phyloP scores from a whole-genome alignment of 2,888 invertebrate species.

The Oligia fasciuncula region DNA sequence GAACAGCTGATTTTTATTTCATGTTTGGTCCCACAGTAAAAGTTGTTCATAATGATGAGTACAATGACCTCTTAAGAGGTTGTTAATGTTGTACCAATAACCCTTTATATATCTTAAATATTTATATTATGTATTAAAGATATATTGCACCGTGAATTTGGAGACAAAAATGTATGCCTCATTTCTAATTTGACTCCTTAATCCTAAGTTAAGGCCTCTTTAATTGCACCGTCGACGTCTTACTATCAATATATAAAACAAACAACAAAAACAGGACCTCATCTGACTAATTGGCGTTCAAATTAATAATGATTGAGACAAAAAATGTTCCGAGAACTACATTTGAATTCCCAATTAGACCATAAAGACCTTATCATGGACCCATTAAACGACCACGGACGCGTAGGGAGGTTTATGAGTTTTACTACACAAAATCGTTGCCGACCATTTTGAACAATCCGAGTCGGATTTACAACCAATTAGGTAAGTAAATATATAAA shows the following conservation, averaged over 20 bases:
- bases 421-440: conserved; percentile 88
- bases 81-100: too few relatives aligned
- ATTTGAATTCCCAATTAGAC: conserved; percentile 84
- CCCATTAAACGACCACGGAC: conserved; percentile 85
- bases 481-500: conserved; percentile 83
- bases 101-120: too few relatives aligned
- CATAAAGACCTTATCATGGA: conserved; percentile 87
- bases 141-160: not conserved
- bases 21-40: too few relatives aligned
- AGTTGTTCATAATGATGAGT: too few relatives aligned
- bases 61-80: too few relatives aligned
- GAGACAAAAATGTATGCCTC: not conserved
- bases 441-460: conserved; percentile 86
- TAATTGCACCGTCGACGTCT: not conserved
- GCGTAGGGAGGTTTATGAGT: conserved; percentile 88
- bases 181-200: not conserved
- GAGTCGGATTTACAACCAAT: conserved; percentile 87
- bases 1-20: too few relatives aligned
- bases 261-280: conserved; percentile 60
- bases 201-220: not conserved
- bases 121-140: too few relatives aligned
- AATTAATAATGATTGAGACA: conserved; percentile 85
- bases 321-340: conserved; percentile 77
- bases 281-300: conserved; percentile 84
- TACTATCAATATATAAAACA: conserved; percentile 39